phyloP scores from a whole-genome alignment of 2,888 invertebrate genomes.

The Leptarthrus brevirostris region DNA sequence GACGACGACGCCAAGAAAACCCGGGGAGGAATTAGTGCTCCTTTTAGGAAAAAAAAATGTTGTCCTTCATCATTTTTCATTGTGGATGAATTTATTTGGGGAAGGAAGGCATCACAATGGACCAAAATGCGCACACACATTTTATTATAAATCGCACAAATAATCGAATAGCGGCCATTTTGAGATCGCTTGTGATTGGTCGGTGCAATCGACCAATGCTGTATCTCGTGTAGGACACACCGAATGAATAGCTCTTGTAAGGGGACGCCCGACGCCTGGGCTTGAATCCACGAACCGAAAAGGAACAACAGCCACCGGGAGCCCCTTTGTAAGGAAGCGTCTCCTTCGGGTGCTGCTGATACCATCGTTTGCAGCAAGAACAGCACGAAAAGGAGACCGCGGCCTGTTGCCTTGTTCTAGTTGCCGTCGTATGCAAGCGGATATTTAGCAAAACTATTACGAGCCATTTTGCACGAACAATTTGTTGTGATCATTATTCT shows the following conservation, averaged over 20 bases:
- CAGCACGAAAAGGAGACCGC: constrained; percentile 10
- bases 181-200: constrained; percentile 67
- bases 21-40: constrained; percentile 11
- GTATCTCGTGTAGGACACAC: constrained; percentile 59
- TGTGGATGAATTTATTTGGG: constrained; percentile 31
- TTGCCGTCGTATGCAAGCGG: constrained; percentile 18
- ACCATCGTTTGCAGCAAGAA: background rate
- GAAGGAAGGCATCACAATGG: constrained; percentile 23
- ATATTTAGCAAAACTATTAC: constrained; percentile 35
- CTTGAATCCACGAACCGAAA: constrained; percentile 31
- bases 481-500: constrained; percentile 31
- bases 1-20: background rate
- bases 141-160: constrained; percentile 42
- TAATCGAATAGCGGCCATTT: constrained; percentile 63
- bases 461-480: constrained; percentile 33
- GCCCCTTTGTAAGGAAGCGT: constrained; percentile 2
- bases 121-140: constrained; percentile 23
- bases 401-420: background rate
- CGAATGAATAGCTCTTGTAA: constrained; percentile 29
- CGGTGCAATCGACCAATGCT: constrained; percentile 67
- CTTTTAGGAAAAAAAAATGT: background rate
- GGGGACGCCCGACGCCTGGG: constrained; percentile 30
- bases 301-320: constrained; percentile 39
- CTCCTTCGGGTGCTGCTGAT: constrained; percentile 21
- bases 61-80: constrained; percentile 17